Conservation (phyloP, 2,113 vertebrate genomes). For the Tretioscincus oriximinensis region DNA sequence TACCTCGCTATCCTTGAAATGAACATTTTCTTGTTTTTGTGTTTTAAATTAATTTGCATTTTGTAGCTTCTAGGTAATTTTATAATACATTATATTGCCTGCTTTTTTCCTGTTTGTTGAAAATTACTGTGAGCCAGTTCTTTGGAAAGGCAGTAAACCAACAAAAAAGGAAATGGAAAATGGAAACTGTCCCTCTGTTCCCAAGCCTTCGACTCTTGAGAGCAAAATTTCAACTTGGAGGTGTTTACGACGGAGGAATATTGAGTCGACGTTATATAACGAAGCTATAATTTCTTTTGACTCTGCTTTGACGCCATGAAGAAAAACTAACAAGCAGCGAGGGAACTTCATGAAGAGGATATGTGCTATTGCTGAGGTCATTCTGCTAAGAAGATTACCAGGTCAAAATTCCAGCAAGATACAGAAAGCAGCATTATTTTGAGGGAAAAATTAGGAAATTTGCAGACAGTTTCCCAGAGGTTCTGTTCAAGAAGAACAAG, state of each 20-base stretch:
- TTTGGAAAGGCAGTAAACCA: too few relatives aligned
- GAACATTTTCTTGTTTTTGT: too few relatives aligned
- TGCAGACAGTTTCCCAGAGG: constrained; percentile 22
- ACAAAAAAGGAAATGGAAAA: background rate
- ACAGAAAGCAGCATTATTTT: constrained; percentile 43
- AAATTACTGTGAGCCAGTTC: too few relatives aligned
- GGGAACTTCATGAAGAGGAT: constrained; percentile 27
- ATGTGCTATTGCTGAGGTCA: constrained; percentile 34
- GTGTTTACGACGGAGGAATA: background rate
- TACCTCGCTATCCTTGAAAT: too few relatives aligned
- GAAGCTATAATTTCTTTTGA: background rate
- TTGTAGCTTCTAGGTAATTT: too few relatives aligned
- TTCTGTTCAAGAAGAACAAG: background rate
- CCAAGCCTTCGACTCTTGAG: too few relatives aligned
- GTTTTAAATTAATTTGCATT: too few relatives aligned
- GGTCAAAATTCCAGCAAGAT: constrained; percentile 56
- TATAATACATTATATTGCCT: too few relatives aligned
- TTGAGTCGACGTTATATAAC: accelerated
- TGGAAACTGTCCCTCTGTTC: background rate
- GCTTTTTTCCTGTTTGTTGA: too few relatives aligned
- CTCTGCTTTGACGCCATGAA: background rate
- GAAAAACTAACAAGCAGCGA: background rate
- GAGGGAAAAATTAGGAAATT: constrained; percentile 26
- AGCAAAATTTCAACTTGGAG: background rate
- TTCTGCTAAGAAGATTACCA: constrained; percentile 57